These are phyloP conservation scores for Psococerastis gibbosa DNA, from an alignment of 2,888 invertebrate species.

Conservation along the genomic window DNA sequence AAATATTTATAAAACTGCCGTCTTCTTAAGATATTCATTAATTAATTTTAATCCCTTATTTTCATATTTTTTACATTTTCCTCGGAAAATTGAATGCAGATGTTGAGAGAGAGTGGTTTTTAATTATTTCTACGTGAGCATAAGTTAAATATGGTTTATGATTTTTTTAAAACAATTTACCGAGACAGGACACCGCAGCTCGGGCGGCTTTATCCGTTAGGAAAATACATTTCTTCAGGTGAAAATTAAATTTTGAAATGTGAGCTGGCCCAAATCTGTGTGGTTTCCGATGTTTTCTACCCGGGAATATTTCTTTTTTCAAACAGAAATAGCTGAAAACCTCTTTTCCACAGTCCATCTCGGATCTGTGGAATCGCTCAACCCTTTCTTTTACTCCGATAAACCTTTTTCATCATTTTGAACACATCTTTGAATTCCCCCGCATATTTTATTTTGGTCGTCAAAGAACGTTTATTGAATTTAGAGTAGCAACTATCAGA, in stretches of 20 bases:
- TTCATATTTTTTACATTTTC: constrained; percentile 10
- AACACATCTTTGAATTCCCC: too few species aligned
- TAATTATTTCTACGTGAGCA: constrained; percentile 6
- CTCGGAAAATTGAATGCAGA: not conserved
- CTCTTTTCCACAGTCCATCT: not conserved
- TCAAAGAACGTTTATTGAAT: too few species aligned
- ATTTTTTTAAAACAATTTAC: constrained; percentile 3
- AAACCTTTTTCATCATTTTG: not conserved
- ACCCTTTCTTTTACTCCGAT: not conserved
- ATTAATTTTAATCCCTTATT: constrained; percentile 11
- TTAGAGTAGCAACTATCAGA: too few species aligned
- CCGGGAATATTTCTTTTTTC: too few species aligned
- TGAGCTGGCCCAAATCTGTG: not conserved
- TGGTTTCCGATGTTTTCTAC: not conserved
- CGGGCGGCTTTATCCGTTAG: constrained; percentile 8
- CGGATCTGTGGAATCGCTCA: not conserved
- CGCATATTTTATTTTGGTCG: too few species aligned
- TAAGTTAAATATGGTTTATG: constrained; percentile 8
- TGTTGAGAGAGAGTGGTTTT: not conserved
- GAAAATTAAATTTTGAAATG: constrained; percentile 9
- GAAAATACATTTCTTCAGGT: constrained; percentile 10
- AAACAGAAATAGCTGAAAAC: not conserved
- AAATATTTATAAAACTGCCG: too few species aligned
- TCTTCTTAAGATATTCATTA: too few species aligned
- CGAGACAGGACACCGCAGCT: not conserved